Base-by-base conservation (phyloP, 2,797 vertebrate species). In the Diplodus sargus region DNA sequence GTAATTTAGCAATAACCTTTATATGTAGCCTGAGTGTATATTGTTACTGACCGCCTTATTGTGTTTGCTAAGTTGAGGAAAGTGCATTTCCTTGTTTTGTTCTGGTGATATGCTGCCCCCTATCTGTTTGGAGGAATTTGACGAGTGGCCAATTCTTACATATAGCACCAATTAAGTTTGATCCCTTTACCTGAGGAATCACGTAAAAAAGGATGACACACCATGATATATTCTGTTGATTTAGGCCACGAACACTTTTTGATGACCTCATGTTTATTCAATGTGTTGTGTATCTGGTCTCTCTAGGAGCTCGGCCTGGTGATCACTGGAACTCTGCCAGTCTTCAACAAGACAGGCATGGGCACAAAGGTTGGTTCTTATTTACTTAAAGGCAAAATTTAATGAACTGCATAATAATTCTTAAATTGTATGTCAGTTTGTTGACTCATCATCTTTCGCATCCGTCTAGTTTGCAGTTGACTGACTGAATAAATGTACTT, bases 241-340 rank as follows among this genome's bases (percentile, higher is more conserved):
- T 18, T 10, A 22, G 45, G 11, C 17, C 14, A 34, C 9, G 10
- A 16, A n/a, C 14, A 14, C 23, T 56, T 45, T 75, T 56, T 67
- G 8, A 20, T 87, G 86, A 86, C 3, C 7, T 25, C 0, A 51
- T 61, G n/a, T 45, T 16, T 34, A 2, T n/a, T 78, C 13, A 23
- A 65, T 20, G 34, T 87, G 25, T 59, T 54, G 23, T 84, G 0
- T 85, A 53, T 85, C 75, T 87, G 16, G 28, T 76, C 8, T 28
- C 73, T 78, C 17, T 90, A 99, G 98, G 96, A 98, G 71, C 94
- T 99, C 67, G 98, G 98, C 73, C 96, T 99, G 90, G 98, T 99
- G 87, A 99, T 99, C 93, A 99, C 98, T 72, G 98, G 98, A 91
- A 99, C 98, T 3, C 92, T 99, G 77, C 98, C 98, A 4, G 98